Conservation (phyloP, 2,888 invertebrate species). For the Schizaphis graminum region DNA sequence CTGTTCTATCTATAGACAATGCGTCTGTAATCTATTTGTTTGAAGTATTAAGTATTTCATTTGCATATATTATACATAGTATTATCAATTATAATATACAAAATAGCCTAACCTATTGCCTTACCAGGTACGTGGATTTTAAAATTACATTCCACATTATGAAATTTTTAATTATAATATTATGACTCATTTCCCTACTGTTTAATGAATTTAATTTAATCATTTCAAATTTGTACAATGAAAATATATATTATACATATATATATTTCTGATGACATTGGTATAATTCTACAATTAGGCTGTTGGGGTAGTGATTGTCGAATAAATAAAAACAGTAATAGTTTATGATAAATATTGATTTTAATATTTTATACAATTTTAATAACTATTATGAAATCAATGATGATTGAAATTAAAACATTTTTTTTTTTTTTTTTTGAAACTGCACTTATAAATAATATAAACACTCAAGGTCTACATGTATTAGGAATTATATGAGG, state of each 20-base stretch:
- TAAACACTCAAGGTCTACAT: background rate
- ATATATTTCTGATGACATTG: background rate
- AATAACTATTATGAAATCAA: background rate
- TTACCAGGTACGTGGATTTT: background rate
- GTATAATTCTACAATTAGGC: background rate
- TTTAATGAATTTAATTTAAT: background rate
- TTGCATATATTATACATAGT: background rate
- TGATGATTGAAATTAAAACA: background rate
- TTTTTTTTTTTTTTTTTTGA: background rate
- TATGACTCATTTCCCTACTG: constrained; percentile 36
- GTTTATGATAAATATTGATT: background rate
- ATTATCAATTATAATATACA: background rate
- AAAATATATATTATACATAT: no score
- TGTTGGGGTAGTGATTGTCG: background rate
- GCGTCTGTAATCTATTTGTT: background rate
- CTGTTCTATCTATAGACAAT: background rate
- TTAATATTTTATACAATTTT: background rate
- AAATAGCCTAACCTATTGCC: background rate
- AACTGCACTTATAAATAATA: background rate
- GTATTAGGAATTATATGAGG: constrained; percentile 27
- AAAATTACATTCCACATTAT: constrained; percentile 10
- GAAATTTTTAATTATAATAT: constrained; percentile 3
- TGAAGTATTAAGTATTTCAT: constrained; percentile 9
- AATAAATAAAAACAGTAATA: background rate
- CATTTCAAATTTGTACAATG: background rate